Evolutionary conservation across 1,140 invertebrate species (phyloP), one percentile per base, ranked within the genome.

Genomic region (Teleogryllus occipitalis): DNA sequence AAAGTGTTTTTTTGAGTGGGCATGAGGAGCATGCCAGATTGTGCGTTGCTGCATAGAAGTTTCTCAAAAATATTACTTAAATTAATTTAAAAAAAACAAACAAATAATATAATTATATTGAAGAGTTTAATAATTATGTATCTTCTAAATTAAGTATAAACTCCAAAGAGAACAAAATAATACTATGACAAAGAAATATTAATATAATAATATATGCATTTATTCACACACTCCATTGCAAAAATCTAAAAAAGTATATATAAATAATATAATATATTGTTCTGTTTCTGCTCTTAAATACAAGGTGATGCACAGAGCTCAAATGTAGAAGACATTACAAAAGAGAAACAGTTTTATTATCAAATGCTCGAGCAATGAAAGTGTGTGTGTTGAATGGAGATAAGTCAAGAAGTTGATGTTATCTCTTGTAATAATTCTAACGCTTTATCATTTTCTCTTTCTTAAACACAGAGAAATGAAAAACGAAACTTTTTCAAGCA

Each of bases 351-450:
- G 22, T 74, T 78, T 74, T 78, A 73, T 78, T 78, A 78, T 72
- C 5, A 49, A 78, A 78, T 78, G 15, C 54, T 65, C 54, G 54
- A 65, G 54, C 54, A 65, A 65, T 65, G 54, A 65, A 65, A 18
- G 54, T 65, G 54, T 65, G 54, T 65, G 54, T 65, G 54, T 65
- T 65, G 54, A 65, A 46, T 78, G 54, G 54, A 78, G 77, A 74
- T 49, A 78, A 22, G 65, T 49, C 48, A 78, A 72, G 47, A 21
- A 46, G 78, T 78, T 73, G 65, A 78, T 78, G 21, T 78, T 73
- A 78, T 78, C 54, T 78, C 54, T 48, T 18, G n/a, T 73, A 73
- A 78, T 78, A 78, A 78, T 78, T 78, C 78, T 78, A 78, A 78
- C 78, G 78, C 78, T 78, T 78, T 78, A 78, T 48, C 27, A 49